phyloP scores from a whole-genome alignment of 2,797 vertebrate genomes.

The Acanthopagrus latus region DNA sequence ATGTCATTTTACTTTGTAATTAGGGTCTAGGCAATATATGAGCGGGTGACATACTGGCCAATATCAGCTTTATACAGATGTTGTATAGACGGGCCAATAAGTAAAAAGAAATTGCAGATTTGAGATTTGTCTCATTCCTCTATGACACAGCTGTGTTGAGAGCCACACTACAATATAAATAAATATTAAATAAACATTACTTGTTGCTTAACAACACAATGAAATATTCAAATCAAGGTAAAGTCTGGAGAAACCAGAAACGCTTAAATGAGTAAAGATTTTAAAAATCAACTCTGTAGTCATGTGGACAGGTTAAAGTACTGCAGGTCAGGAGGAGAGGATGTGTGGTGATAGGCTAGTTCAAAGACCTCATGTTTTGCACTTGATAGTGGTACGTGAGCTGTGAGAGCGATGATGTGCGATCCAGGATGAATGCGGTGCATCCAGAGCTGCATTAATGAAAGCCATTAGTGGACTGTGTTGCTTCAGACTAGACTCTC shows the following conservation, averaged over 20 bases:
- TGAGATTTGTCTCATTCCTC: background rate
- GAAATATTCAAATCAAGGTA: background rate
- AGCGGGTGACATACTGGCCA: too few species aligned
- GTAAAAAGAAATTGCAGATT: background rate
- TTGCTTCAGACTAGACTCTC: slow-evolving; percentile 25
- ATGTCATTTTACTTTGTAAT: background rate
- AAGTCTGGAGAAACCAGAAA: background rate
- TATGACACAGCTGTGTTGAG: too few species aligned
- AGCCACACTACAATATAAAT: too few species aligned
- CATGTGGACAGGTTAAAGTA: background rate
- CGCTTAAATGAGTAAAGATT: background rate
- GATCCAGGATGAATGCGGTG: slow-evolving; percentile 4
- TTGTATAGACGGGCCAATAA: background rate
- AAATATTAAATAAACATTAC: too few species aligned
- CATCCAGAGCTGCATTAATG: slow-evolving; percentile 43
- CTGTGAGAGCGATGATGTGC: slow-evolving; percentile 19
- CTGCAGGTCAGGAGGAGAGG: background rate
- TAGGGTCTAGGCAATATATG: background rate
- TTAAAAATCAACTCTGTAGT: background rate
- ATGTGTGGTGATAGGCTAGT: background rate
- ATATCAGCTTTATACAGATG: too few species aligned
- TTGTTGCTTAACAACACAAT: background rate
- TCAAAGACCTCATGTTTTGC: slow-evolving; percentile 11
- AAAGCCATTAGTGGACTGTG: slow-evolving; percentile 40
- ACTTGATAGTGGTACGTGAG: slow-evolving; percentile 26